Conservation (phyloP, 1,140 invertebrate genomes). For the Drosophila baimaii region DNA sequence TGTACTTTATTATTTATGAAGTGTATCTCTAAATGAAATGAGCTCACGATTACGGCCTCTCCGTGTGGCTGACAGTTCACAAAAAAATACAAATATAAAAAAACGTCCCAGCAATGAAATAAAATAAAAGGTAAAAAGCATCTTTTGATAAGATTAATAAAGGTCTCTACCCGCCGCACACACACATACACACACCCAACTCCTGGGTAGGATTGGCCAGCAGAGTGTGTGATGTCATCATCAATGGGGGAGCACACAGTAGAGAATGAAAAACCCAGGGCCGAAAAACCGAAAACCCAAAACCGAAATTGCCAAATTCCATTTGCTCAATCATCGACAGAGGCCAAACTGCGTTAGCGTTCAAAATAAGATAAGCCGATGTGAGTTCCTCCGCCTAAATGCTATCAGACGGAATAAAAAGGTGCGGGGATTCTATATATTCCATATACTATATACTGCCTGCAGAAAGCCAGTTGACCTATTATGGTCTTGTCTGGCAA, state of each 20-base stretch:
- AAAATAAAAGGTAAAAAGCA: slow-evolving; percentile 58
- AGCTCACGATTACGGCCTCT: slow-evolving; percentile 29
- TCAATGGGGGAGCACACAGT: not conserved
- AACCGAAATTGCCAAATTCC: slow-evolving; percentile 55
- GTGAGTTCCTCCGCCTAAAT: slow-evolving; percentile 46
- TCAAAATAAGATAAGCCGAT: slow-evolving; percentile 59
- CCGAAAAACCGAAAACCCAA: slow-evolving; percentile 32
- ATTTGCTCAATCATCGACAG: slow-evolving; percentile 57
- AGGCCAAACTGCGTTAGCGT: slow-evolving; percentile 49
- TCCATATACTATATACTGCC: not conserved
- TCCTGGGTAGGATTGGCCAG: slow-evolving; percentile 37
- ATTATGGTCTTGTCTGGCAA: slow-evolving; percentile 65
- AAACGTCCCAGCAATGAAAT: slow-evolving; percentile 35
- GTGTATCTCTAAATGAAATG: slow-evolving; percentile 11
- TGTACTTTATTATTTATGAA: slow-evolving; percentile 1
- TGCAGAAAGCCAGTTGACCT: slow-evolving; percentile 51
- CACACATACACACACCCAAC: slow-evolving; percentile 18
- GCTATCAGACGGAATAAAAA: slow-evolving; percentile 22
- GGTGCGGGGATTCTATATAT: slow-evolving; percentile 15
- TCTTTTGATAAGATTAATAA: slow-evolving; percentile 81
- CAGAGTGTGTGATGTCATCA: slow-evolving; percentile 68
- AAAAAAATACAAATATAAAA: slow-evolving; percentile 22
- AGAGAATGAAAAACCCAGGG: slow-evolving; percentile 18
- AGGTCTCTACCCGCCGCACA: slow-evolving; percentile 28
- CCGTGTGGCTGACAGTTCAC: slow-evolving; percentile 16